Conservation (phyloP, 2,113 vertebrate genomes). For the Zosterops pallidus region DNA sequence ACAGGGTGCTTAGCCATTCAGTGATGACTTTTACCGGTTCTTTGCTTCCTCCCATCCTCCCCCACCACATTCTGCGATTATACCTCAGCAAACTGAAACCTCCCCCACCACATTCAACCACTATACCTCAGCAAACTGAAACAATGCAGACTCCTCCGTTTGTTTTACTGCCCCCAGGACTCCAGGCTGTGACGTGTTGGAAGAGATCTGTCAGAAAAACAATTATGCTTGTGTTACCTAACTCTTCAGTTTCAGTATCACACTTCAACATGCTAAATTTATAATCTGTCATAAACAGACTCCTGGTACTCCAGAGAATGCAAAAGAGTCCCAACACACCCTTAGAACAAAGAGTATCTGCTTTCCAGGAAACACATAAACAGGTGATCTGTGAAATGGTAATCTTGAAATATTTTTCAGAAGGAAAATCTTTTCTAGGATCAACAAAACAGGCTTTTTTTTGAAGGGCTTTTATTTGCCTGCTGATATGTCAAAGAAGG, state of each 20-base stretch:
- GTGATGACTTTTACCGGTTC: neutral
- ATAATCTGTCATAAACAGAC: neutral
- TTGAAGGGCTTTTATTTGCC: neutral
- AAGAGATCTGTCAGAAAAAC: conserved; percentile 77
- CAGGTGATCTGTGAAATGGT: neutral
- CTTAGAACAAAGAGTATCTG: neutral
- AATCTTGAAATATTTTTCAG: neutral
- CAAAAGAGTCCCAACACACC: neutral
- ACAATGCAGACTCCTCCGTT: conserved; percentile 77
- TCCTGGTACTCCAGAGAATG: neutral
- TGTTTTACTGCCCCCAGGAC: conserved; percentile 68
- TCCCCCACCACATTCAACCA: neutral
- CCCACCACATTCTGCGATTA: neutral
- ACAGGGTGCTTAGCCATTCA: neutral
- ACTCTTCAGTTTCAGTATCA: neutral
- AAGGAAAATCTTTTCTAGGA: neutral
- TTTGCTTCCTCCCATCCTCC: neutral
- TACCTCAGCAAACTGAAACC: conserved; percentile 85
- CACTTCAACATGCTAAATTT: neutral
- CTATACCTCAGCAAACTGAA: conserved; percentile 84
- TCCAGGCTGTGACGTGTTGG: conserved; percentile 74
- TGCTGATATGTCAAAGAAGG: neutral
- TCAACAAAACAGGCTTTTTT: neutral
- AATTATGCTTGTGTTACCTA: conserved; percentile 4
- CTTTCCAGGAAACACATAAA: neutral